phyloP scores from a whole-genome alignment of 2,888 invertebrate species.

The Lycophotia porphyrea region DNA sequence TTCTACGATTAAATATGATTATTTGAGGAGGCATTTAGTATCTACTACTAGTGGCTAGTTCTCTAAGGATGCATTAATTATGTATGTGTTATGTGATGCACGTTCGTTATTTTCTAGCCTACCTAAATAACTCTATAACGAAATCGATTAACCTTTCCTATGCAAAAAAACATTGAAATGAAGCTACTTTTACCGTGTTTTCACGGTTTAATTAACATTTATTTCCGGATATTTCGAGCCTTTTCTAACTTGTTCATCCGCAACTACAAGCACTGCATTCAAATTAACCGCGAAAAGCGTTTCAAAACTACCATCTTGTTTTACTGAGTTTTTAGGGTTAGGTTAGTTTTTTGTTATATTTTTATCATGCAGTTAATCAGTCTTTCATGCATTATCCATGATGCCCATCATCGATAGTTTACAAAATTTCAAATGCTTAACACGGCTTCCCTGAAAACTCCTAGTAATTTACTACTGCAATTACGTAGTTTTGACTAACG shows the following conservation, averaged over 20 bases:
- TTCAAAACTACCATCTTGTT: not conserved
- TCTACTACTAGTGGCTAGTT: not conserved
- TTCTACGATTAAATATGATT: constrained; percentile 2
- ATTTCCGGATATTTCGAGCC: constrained; percentile 31
- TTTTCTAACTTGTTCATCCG: constrained; percentile 31
- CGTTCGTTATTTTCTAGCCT: not conserved
- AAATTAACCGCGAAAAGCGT: constrained; percentile 12
- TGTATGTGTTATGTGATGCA: not conserved
- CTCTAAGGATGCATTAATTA: not conserved
- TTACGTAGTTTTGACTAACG: not conserved
- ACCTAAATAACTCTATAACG: not conserved
- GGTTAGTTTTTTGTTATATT: not conserved
- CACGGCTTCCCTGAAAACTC: not conserved
- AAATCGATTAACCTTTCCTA: not conserved
- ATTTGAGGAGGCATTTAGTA: not conserved
- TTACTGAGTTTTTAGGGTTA: not conserved
- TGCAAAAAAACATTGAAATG: not conserved
- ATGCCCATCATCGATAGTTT: not conserved
- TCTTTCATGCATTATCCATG: not conserved
- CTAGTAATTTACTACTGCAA: not conserved
- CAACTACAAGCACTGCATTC: constrained; percentile 16
- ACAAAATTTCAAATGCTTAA: not conserved
- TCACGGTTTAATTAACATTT: constrained; percentile 28
- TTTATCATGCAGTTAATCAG: not conserved
- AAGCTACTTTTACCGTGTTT: constrained; percentile 12